These are phyloP conservation scores for Tachina fera DNA, from an alignment of 2,888 invertebrate species.

Conservation along the genomic window DNA sequence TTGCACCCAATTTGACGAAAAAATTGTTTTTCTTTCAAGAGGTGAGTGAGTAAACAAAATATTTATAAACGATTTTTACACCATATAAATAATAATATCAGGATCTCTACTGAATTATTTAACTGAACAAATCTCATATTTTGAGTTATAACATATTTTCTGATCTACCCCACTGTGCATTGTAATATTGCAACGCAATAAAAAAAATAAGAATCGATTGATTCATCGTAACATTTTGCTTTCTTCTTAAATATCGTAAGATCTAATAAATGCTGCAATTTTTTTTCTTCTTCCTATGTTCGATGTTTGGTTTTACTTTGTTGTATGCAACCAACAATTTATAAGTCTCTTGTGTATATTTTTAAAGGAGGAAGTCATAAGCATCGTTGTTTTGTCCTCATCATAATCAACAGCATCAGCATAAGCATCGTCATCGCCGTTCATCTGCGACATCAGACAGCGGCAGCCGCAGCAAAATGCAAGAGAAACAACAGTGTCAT, in stretches of 20 bases:
- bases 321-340: slow-evolving; percentile 48
- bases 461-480: slow-evolving; percentile 12
- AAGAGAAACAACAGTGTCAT: slow-evolving; percentile 40
- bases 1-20: too few relatives aligned
- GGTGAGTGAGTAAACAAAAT: too few relatives aligned
- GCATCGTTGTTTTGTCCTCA: slow-evolving; percentile 46
- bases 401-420: slow-evolving; percentile 34
- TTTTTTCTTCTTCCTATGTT: slow-evolving; percentile 3
- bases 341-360: slow-evolving; percentile 40
- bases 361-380: slow-evolving; percentile 68
- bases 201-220: slow-evolving; percentile 51
- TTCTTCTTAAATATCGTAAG: slow-evolving; percentile 30
- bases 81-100: too few relatives aligned
- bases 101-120: too few relatives aligned
- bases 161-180: background rate
- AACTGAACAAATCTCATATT: too few relatives aligned
- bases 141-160: background rate
- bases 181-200: slow-evolving; percentile 20
- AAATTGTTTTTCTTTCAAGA: too few relatives aligned
- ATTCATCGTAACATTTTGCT: slow-evolving; percentile 30
- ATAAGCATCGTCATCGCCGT: slow-evolving; percentile 3
- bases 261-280: slow-evolving; percentile 51
- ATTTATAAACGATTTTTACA: too few relatives aligned
- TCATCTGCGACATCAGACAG: slow-evolving; percentile 30
- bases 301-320: slow-evolving; percentile 35